These are phyloP conservation scores for Oreohelix idahoensis DNA, from an alignment of 1,140 invertebrate species.

Conservation along the genomic window DNA sequence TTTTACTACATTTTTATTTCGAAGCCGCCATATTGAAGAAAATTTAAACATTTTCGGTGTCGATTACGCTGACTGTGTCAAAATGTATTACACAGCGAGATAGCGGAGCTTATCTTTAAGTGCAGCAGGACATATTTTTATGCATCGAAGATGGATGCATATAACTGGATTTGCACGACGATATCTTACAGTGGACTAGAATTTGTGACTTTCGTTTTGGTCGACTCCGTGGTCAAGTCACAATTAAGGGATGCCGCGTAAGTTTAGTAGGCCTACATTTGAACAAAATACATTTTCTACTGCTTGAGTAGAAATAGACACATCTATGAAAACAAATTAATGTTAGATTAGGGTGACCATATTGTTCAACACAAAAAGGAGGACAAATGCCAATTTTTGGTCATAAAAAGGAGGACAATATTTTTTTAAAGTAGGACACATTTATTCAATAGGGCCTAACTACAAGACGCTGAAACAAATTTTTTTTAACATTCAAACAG, in stretches of 20 bases:
- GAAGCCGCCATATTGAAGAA: conserved; percentile 63
- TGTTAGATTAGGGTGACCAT: too few relatives aligned
- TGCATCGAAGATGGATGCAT: conserved; percentile 5
- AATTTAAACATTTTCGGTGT: conserved; percentile 47
- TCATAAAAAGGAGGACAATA: too few relatives aligned
- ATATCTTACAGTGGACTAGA: conserved; percentile 57
- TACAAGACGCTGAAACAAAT: too few relatives aligned
- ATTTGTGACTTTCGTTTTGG: conserved; percentile 59
- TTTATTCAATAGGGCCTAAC: too few relatives aligned
- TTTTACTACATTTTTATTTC: neutral
- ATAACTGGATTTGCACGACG: conserved; percentile 50
- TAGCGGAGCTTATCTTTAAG: neutral
- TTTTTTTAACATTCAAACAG: too few relatives aligned
- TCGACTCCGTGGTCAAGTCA: conserved; percentile 62
- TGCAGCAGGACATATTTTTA: neutral
- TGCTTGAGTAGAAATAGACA: too few relatives aligned
- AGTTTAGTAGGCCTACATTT: conserved; percentile 27
- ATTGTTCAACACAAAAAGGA: too few relatives aligned
- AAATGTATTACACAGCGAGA: neutral
- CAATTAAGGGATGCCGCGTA: conserved; percentile 60
- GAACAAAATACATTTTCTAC: too few relatives aligned
- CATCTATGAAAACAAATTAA: too few relatives aligned
- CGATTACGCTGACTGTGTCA: too few relatives aligned
- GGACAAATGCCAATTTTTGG: too few relatives aligned
- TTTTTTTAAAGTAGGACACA: too few relatives aligned